Percentiles rank a stretch among this genome's conserved stretches.
Conservation (phyloP, 2,888 invertebrate genomes). For the Noctua janthina region DNA sequence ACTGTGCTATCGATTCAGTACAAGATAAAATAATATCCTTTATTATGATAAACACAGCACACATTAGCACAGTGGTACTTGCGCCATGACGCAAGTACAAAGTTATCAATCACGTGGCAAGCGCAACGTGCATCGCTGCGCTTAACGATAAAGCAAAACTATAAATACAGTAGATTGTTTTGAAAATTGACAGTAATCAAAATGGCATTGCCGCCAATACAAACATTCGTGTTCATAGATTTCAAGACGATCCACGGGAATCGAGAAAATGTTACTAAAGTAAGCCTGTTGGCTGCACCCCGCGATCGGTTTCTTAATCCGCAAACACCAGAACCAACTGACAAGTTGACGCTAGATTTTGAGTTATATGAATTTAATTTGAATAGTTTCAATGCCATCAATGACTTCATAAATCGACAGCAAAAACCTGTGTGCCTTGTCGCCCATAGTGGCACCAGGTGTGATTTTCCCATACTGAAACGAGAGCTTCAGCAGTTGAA, state of each 20-base stretch:
- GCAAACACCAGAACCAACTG: neutral
- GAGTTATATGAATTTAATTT: neutral
- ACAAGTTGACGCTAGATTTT: neutral
- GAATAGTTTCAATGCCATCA: neutral
- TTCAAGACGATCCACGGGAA: fast-evolving
- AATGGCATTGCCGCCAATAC: slow-evolving; percentile 11
- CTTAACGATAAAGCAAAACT: neutral
- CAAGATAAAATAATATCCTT: neutral
- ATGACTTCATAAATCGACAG: neutral
- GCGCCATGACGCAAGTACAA: neutral
- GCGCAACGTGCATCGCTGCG: neutral
- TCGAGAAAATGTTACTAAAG: neutral
- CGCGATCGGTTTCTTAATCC: neutral
- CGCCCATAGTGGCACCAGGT: neutral
- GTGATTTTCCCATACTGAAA: slow-evolving; percentile 23
- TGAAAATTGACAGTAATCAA: neutral
- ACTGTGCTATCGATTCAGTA: neutral
- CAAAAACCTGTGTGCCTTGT: slow-evolving; percentile 13
- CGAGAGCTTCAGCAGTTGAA: too few species aligned
- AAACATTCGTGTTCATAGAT: slow-evolving; percentile 23
- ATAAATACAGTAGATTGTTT: neutral
- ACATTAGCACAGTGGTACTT: too few species aligned
- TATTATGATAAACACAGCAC: too few species aligned
- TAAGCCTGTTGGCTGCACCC: neutral
- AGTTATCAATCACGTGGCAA: neutral